Evolutionary conservation across 2,888 invertebrate genomes (phyloP).

Genomic region (Noctuana brunneofusca): DNA sequence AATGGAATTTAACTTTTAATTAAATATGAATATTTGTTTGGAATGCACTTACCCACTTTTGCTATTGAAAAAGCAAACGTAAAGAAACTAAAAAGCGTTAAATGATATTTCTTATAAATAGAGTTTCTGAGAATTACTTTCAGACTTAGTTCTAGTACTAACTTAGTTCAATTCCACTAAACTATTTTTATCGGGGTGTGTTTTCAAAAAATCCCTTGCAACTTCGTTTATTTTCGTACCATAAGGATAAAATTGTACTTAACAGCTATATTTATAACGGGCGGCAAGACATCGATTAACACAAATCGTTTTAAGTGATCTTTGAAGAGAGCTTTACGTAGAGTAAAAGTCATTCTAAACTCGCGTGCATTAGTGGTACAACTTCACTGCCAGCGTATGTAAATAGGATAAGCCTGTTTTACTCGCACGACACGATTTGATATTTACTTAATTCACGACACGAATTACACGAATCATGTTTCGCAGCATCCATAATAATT

Average conservation of each 20-base stretch:
- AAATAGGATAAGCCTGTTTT: background rate
- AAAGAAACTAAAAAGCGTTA: background rate
- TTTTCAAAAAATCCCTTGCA: constrained; percentile 4
- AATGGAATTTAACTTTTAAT: constrained; percentile 37
- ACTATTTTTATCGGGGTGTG: background rate
- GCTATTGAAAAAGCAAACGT: background rate
- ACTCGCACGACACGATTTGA: background rate
- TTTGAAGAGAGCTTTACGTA: constrained; percentile 52
- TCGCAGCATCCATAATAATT: too few relatives aligned
- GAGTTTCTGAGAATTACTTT: background rate
- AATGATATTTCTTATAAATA: background rate
- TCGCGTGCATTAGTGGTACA: constrained; percentile 54
- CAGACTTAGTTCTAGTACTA: background rate
- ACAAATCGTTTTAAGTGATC: constrained; percentile 60
- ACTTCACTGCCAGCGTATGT: constrained; percentile 61
- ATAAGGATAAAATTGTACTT: constrained; percentile 25
- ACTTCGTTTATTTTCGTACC: constrained; percentile 17
- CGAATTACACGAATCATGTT: background rate
- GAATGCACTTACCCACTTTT: constrained; percentile 15
- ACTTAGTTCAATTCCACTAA: background rate
- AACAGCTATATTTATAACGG: constrained; percentile 26
- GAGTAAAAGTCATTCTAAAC: constrained; percentile 49
- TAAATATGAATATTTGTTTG: constrained; percentile 28
- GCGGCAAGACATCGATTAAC: constrained; percentile 51
- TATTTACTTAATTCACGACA: too few relatives aligned